Base-by-base conservation (phyloP, 2,888 invertebrate genomes). In the Leucophora obtusa region DNA sequence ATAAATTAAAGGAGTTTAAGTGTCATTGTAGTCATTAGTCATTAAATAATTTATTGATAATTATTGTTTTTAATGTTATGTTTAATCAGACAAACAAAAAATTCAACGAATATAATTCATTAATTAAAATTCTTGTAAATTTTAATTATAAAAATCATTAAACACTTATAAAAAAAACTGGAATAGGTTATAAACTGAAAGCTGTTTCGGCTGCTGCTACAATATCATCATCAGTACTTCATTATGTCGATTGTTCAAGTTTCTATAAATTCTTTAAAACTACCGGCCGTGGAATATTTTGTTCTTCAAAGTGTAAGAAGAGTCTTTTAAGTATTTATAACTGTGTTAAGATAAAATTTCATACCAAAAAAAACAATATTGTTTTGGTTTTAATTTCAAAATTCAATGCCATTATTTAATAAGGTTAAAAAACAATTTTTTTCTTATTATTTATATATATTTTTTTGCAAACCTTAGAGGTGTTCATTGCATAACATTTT, bases 1-100 rank as follows among this genome's bases (percentile, higher is more conserved):
- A 68, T 50, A 77, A 65, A 70, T 81, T 77, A 60, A 73, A 77
- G 65, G 69, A 81, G 81, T 66, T 70, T 70, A 60, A 78, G 66
- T 60, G 66, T 59, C 65, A 71, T 66, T 35, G 47, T n/a, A 66
- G 66, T 72, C 77, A 72, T 78, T 72, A 78, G 77, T 62, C 60
- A 50, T 24, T 78, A 47, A 78, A 78, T 78, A 60, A 72, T 72
- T 50, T 60, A 24, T 18, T 68, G 77, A 78, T 78, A 78, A 66
- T 24, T 66, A 28, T n/a, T n/a, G n/a, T n/a, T n/a, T n/a, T 24
- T 53, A 51, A 65, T 63, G 53, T 71, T 60, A 62, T 21, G 10
- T 2, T 33, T 9, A 33, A 54, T n/a, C 0, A 47, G 11, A 35
- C 1, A 35, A 35, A 35, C 35, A 35, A 35, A 35, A 35, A 43